A percentile compares a stretch with the other conserved stretches of the same genome.
Conservation (phyloP, 2,888 invertebrate species). For the Pecten maximus region DNA sequence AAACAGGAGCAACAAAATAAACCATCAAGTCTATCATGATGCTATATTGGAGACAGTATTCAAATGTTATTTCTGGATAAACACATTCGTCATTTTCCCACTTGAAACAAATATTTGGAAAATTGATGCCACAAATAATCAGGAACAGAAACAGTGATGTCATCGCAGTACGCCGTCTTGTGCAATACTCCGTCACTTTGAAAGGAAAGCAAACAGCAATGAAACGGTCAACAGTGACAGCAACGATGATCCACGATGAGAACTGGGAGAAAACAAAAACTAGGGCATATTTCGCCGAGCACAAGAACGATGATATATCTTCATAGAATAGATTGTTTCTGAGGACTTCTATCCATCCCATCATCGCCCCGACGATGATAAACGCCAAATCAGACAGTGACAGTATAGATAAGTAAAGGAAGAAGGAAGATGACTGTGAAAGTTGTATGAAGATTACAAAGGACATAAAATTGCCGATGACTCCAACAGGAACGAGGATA, state of each 20-base stretch:
- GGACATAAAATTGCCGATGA: background rate
- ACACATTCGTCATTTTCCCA: background rate
- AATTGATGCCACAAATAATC: background rate
- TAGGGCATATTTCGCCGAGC: background rate
- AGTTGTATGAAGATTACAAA: background rate
- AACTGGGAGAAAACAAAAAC: background rate
- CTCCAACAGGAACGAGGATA: background rate
- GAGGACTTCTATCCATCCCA: background rate
- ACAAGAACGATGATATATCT: background rate
- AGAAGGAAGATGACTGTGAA: background rate
- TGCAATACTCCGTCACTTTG: background rate
- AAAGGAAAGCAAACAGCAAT: conserved; percentile 18
- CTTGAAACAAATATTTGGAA: background rate
- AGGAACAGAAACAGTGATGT: background rate
- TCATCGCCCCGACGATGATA: background rate
- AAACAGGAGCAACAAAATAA: background rate
- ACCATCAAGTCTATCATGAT: background rate
- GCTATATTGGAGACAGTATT: background rate
- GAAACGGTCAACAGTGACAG: background rate
- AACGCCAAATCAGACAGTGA: background rate
- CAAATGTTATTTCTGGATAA: background rate
- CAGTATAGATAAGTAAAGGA: background rate
- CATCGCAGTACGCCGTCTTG: background rate
- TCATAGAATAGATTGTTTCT: background rate
- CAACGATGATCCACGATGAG: background rate